phyloP scores from a whole-genome alignment of 2,113 vertebrate genomes.

The Zosterops pallidus region DNA sequence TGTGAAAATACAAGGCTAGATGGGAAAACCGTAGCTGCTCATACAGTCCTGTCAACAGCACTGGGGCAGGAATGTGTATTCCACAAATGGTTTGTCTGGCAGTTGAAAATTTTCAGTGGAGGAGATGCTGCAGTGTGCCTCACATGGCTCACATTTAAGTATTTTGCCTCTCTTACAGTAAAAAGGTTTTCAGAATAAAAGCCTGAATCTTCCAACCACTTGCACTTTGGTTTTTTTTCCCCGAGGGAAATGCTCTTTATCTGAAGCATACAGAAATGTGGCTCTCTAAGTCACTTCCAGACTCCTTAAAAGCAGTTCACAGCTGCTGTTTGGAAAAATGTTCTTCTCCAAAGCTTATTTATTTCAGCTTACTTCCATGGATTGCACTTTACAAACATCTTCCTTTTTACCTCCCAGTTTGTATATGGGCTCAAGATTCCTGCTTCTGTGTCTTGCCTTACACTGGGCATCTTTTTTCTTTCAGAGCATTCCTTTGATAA shows the following conservation, averaged over 20 bases:
- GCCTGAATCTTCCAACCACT: neutral
- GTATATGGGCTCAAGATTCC: neutral
- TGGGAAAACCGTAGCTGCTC: neutral
- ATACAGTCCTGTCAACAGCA: neutral
- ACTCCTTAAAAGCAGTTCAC: neutral
- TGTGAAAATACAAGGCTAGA: neutral
- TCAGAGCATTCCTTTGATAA: neutral
- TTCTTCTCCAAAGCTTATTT: neutral
- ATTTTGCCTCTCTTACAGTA: neutral
- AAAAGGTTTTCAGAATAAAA: neutral
- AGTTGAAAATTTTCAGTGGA: neutral
- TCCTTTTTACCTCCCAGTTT: neutral
- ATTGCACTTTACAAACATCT: neutral
- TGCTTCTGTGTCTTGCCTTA: neutral
- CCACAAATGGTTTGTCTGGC: neutral
- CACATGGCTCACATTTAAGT: neutral
- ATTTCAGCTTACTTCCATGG: neutral
- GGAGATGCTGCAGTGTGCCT: neutral
- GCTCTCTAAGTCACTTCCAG: neutral
- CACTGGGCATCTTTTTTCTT: neutral
- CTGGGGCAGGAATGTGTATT: accelerated
- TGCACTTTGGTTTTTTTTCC: neutral
- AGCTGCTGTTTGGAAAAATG: neutral
- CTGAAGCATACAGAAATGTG: neutral
- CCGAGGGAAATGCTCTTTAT: neutral